These are phyloP conservation scores for Troides aeacus DNA, from an alignment of 2,888 invertebrate genomes.

Conservation along the genomic window DNA sequence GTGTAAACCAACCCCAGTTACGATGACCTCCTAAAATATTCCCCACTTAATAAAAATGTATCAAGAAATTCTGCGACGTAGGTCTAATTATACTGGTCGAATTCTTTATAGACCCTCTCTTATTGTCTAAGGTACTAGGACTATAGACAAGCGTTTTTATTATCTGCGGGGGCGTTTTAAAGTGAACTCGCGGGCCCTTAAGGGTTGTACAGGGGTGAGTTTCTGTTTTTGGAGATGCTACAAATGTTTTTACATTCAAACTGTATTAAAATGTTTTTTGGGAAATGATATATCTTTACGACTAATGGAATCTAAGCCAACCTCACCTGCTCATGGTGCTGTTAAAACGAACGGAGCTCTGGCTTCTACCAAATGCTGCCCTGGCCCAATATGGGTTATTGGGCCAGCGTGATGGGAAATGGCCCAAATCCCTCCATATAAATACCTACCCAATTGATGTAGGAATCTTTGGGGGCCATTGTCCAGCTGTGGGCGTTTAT, in stretches of 20 bases:
- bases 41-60: constrained; percentile 10
- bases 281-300: too few species aligned
- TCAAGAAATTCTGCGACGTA: constrained; percentile 14
- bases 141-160: constrained; percentile 74
- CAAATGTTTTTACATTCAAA: constrained; percentile 32
- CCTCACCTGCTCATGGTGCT: too few species aligned
- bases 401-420: too few species aligned
- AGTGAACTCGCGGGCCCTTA: constrained; percentile 60
- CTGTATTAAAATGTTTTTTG: neutral
- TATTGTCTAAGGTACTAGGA: constrained; percentile 68
- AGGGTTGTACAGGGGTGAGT: constrained; percentile 56
- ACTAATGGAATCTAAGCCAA: too few species aligned
- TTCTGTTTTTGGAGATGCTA: constrained; percentile 35
- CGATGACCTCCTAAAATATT: constrained; percentile 34
- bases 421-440: too few species aligned
- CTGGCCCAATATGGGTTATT: too few species aligned
- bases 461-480: too few species aligned
- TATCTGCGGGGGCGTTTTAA: constrained; percentile 74
- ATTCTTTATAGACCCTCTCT: constrained; percentile 58
- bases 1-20: constrained; percentile 51
- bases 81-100: constrained; percentile 45
- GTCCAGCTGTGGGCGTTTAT: too few species aligned
- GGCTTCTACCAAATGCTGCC: too few species aligned
- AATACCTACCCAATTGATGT: too few species aligned
- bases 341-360: too few species aligned